Evolutionary conservation across 2,113 vertebrate genomes (phyloP), one percentile per base, ranked within the genome.

Genomic region (Rhynchopsitta pachyrhyncha): DNA sequence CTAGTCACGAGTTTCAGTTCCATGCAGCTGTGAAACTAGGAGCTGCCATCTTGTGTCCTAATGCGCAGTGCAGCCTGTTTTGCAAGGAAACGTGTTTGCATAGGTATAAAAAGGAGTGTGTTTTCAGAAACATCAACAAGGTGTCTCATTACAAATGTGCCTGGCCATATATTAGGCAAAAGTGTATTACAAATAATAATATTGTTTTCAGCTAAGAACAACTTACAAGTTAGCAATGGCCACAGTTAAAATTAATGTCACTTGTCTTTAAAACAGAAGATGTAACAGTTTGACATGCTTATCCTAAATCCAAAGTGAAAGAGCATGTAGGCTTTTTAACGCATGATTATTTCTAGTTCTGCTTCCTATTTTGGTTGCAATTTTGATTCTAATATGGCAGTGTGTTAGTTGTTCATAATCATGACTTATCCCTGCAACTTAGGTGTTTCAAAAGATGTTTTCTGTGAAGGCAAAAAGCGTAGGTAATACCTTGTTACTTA

Each of bases 141-240:
- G 74, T 95, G 20, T 93, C 60, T 64, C 50, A 18, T 93, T 93
- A 68, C 95, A 81, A 79, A 86, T 91, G 83, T 92, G 64, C 91
- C 37, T 67, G 35, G 22, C 27, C 11, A 9, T 73, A 13, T 84
- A 85, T 87, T 75, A 68, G 77, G 81, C 44, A 82, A n/a, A 94
- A 79, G 52, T 60, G 6, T 91, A 73, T 91, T 91, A 49, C 70
- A 95, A 60, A 66, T 74, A 50, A 66, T 74, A 50, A n/a, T 69
- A 57, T 13, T 78, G 47, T 33, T 82, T 94, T 75, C 52, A 64
- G 39, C 14, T 23, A 86, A 64, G 50, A 35, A 12, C 47, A 79
- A 33, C 33, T 94, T 75, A 39, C n/a, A 75, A 91, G 44, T 69
- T 47, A 69, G 27, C 23, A 42, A 42, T 0, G 0, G 14, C 67